These are phyloP conservation scores for Chiloscyllium plagiosum DNA, from an alignment of 2,113 vertebrate species.

Conservation along the genomic window DNA sequence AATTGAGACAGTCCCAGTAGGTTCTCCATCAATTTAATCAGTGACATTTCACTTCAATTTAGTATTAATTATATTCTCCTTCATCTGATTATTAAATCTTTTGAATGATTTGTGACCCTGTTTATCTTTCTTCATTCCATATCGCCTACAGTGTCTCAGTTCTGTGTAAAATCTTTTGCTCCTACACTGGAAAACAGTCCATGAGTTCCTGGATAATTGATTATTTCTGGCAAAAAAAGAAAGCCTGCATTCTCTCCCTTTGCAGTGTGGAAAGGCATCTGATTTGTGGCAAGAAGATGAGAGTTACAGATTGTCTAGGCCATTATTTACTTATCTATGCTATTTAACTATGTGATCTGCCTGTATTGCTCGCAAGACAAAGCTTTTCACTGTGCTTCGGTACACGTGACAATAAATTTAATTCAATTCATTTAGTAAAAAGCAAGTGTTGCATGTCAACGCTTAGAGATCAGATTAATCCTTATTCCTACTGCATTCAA, in stretches of 20 bases:
- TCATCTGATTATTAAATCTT: neutral
- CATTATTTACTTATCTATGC: no score
- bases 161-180: neutral
- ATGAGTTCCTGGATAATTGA: neutral
- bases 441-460: neutral
- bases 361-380: no score
- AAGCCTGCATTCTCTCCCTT: neutral
- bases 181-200: neutral
- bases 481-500: neutral
- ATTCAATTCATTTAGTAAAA: neutral
- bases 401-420: no score
- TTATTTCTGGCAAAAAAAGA: neutral
- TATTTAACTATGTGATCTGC: no score
- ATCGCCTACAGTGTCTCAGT: neutral
- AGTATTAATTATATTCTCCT: neutral
- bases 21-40: neutral
- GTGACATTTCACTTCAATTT: neutral
- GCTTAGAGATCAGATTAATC: neutral
- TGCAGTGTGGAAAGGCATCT: neutral
- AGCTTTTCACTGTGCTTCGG: no score
- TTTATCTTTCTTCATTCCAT: neutral
- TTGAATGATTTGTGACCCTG: neutral
- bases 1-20: neutral
- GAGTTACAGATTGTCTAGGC: no score
- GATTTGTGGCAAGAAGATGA: no score